phyloP scores from a whole-genome alignment of 2,113 vertebrate genomes.

The Rynchops niger region DNA sequence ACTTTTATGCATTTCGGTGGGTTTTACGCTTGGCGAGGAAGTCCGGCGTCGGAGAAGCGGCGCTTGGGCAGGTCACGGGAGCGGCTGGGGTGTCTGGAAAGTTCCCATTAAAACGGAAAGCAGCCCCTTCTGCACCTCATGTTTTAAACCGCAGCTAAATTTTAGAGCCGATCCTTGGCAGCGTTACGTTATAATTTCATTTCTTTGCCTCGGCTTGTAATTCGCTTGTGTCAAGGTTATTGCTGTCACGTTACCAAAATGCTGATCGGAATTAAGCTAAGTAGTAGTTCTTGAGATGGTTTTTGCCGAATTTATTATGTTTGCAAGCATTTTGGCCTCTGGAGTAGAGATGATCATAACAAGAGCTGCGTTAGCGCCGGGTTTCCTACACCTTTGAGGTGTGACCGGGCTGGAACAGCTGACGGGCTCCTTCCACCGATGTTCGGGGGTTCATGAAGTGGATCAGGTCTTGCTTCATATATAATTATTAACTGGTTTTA shows the following conservation, averaged over 20 bases:
- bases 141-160: background rate
- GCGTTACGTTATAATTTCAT: background rate
- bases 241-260: background rate
- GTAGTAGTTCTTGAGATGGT: background rate
- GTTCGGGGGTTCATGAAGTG: background rate
- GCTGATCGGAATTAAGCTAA: background rate
- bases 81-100: background rate
- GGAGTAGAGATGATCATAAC: background rate
- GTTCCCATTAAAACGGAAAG: background rate
- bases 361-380: background rate
- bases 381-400: background rate
- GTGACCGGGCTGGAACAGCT: background rate
- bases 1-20: slow-evolving; percentile 58
- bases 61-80: background rate
- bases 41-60: background rate
- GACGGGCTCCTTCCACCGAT: background rate
- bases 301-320: background rate
- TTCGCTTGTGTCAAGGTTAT: background rate
- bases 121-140: background rate
- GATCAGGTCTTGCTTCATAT: background rate
- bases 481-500: background rate
- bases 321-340: background rate
- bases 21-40: slow-evolving; percentile 47
- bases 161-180: background rate
- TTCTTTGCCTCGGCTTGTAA: background rate